Percentiles rank a stretch among this genome's conserved stretches.
phyloP scores from a whole-genome alignment of 2,888 invertebrate genomes.

The Cerastoderma edule region DNA sequence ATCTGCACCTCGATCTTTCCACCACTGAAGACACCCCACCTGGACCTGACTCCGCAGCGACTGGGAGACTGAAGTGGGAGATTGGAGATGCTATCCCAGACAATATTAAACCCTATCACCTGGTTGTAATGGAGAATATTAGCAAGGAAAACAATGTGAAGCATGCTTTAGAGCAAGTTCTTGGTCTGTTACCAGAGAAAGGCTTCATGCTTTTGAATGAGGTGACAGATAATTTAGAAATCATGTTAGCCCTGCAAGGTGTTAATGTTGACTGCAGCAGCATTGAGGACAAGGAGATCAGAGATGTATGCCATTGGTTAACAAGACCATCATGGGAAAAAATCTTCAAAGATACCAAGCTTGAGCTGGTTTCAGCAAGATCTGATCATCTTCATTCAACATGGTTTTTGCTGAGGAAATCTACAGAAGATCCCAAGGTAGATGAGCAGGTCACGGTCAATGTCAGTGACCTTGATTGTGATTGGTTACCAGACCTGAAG shows the following conservation, averaged over 20 bases:
- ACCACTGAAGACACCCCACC: slow-evolving; percentile 86
- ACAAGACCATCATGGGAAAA: slow-evolving; percentile 65
- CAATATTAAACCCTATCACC: slow-evolving; percentile 68
- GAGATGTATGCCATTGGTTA: slow-evolving; percentile 62
- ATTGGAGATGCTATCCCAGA: slow-evolving; percentile 84
- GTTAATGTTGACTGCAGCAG: slow-evolving; percentile 33
- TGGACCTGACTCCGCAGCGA: slow-evolving; percentile 85
- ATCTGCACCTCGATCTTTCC: slow-evolving; percentile 86
- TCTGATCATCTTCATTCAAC: slow-evolving; percentile 86
- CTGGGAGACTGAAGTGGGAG: slow-evolving; percentile 87
- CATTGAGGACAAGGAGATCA: slow-evolving; percentile 30
- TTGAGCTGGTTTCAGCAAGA: slow-evolving; percentile 87
- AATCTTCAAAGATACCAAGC: slow-evolving; percentile 81
- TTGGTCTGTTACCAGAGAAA: slow-evolving; percentile 86
- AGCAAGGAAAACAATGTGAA: slow-evolving; percentile 57
- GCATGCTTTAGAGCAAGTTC: slow-evolving; percentile 8
- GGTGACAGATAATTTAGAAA: slow-evolving; percentile 79
- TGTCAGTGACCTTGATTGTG: slow-evolving; percentile 61
- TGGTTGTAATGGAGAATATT: slow-evolving; percentile 70
- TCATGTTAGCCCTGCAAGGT: slow-evolving; percentile 67
- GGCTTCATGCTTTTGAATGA: slow-evolving; percentile 84
- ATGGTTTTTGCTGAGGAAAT: slow-evolving; percentile 88
- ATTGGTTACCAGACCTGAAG: slow-evolving; percentile 93
- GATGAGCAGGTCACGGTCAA: slow-evolving; percentile 53
- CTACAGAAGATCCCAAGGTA: slow-evolving; percentile 1